Evolutionary conservation across 2,888 invertebrate species (phyloP).

Genomic region (Malthinus seriepunctatus): DNA sequence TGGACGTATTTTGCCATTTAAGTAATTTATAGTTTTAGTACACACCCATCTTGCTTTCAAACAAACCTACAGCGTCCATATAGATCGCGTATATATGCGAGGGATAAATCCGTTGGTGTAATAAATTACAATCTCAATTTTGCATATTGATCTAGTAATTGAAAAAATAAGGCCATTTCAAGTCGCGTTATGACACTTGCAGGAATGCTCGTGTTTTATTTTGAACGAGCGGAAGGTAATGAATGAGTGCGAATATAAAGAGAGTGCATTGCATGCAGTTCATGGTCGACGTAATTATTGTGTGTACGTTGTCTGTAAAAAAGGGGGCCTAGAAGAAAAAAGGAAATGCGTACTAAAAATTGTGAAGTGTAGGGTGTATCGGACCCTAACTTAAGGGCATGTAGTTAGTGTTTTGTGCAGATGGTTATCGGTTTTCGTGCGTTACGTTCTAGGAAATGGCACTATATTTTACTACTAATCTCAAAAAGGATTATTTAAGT

Average conservation of each 20-base stretch:
- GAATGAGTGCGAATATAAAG: background rate
- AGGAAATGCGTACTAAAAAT: slow-evolving; percentile 32
- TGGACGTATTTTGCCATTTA: slow-evolving; percentile 49
- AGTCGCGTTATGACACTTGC: slow-evolving; percentile 9
- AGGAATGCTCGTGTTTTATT: slow-evolving; percentile 18
- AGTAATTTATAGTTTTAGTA: slow-evolving; percentile 50
- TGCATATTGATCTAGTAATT: slow-evolving; percentile 15
- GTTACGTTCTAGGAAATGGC: slow-evolving; percentile 41
- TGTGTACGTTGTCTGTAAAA: slow-evolving; percentile 16
- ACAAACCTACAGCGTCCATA: slow-evolving; percentile 24
- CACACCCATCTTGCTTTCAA: slow-evolving; percentile 44
- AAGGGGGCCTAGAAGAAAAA: slow-evolving; percentile 24
- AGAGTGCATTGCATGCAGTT: slow-evolving; percentile 36
- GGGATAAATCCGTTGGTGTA: slow-evolving; percentile 18
- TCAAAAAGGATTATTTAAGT: slow-evolving; percentile 35
- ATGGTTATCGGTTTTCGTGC: slow-evolving; percentile 45
- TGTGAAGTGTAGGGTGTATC: slow-evolving; percentile 26
- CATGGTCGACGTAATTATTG: slow-evolving; percentile 49
- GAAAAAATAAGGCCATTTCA: slow-evolving; percentile 7
- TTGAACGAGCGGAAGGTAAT: slow-evolving; percentile 13
- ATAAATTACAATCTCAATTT: slow-evolving; percentile 22
- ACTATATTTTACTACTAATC: slow-evolving; percentile 47
- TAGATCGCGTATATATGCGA: slow-evolving; percentile 17
- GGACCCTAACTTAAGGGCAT: slow-evolving; percentile 34
- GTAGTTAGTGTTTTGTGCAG: slow-evolving; percentile 33